Base-by-base conservation (phyloP, 2,797 vertebrate species). In the Lithobates pipiens region DNA sequence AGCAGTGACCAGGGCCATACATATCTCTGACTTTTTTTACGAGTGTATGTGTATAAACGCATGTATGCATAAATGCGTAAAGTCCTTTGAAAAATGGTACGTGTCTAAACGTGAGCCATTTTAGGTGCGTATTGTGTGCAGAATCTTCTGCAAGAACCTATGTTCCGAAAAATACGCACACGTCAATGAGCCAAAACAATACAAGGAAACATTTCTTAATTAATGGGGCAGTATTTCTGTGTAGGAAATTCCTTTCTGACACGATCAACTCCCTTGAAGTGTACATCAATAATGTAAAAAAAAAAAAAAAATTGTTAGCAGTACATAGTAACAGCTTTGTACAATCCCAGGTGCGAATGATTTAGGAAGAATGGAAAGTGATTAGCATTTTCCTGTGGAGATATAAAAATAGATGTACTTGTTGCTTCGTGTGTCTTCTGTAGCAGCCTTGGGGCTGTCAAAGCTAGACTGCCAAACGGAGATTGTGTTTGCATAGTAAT, bases 401-500 rank as follows among this genome's bases (percentile, higher is more conserved):
- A 83, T 76, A 10, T 61, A 82, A 74, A 82, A 73, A 74, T 72
- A 74, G 80, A 81, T 61, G 79, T 81, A 21, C 68, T 61, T 72
- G 71, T 68, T 82, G 34, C 70, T 29, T 74, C 57, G 65, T 75
- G 54, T 74, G 80, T 81, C 46, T 81, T 61, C 46, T 36, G 70
- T 73, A 54, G 72, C 34, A 63, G 54, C 80, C 81, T 74, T 34
- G 61, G 65, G 74, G 65, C 82, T 29, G 44, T 71, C 75, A 57
- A 63, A 77, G 82, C 75, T 84, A 70, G 46, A 71, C 63, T 76
- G 74, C 76, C 82, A 76, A 71, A 61, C 46, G 18, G 23, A 69
- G 75, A 84, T 71, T 84, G 82, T 77, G 74, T 77, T 84, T 76
- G 34, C 65, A 74, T 77, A 71, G 82, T 84, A 84, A 77, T 77